Evolutionary conservation across 2,888 invertebrate species (phyloP), one percentile per base, ranked within the genome.

Genomic region (Trichogramma dendrolimi): DNA sequence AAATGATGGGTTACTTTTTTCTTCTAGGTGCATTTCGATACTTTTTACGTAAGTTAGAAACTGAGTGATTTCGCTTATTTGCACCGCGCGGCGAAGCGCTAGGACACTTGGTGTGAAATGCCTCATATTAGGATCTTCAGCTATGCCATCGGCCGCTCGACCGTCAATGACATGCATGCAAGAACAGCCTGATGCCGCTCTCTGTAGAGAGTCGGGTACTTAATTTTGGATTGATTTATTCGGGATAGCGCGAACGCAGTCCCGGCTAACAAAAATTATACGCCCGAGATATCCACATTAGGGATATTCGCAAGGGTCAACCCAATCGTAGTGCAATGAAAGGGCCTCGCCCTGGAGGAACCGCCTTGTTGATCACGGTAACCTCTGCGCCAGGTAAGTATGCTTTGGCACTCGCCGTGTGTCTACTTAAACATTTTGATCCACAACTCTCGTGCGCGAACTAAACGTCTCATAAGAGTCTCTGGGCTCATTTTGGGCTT

Each of bases 371-470:
- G 83, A 83, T 84, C 83, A 81, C 78, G 81, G 81, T 81, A 77
- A 72, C 79, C 80, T 80, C 83, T 82, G 81, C 81, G 82, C 82
- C 83, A 83, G 82, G 83, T 83, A 83, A 83, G 82, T 76, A 76
- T 76, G 76, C 71, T 73, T 64, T 53, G 4, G 10, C 7, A 38
- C 58, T 61, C n/a, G 10, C 3, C 49, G 10, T 5, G 11, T 5
- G 5, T 1, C 75, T 76, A 5, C 6, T 60, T 40, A 60, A 8
- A 47, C 27, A 27, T 27, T 27, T 27, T 27, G 2, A 3, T 27
- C 27, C 27, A 27, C 27, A 2, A 27, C 27, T 27, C 27, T 27
- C 27, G 1, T 27, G 27, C 27, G 27, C 27, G 27, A 27, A 27
- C 27, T 27, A 27, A 27, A 27, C 2, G 1, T 27, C 27, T 27